phyloP scores from a whole-genome alignment of 2,113 vertebrate genomes.

The Mesitornis unicolor region DNA sequence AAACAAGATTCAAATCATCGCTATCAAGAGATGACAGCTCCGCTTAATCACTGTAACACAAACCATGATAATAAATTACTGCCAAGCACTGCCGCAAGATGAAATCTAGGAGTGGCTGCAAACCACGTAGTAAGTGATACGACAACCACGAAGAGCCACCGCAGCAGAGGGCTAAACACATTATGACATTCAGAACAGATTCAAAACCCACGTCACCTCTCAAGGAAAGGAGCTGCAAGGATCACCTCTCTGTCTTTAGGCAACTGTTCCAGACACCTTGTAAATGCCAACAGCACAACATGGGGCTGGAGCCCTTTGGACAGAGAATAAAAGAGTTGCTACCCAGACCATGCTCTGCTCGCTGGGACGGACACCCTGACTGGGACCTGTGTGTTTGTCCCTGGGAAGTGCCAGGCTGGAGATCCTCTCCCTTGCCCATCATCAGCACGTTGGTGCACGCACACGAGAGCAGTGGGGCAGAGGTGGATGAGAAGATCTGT shows the following conservation, averaged over 20 bases:
- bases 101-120: neutral
- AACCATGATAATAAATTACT: neutral
- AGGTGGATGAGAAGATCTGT: neutral
- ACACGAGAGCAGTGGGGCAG: accelerated
- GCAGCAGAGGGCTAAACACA: neutral
- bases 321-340: neutral
- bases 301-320: neutral
- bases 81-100: neutral
- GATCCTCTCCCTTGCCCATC: neutral
- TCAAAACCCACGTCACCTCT: neutral
- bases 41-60: neutral
- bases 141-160: neutral
- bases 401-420: neutral
- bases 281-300: neutral
- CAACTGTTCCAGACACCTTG: neutral
- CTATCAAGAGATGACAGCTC: neutral
- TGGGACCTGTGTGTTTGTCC: accelerated
- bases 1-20: neutral
- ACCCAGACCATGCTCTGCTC: neutral
- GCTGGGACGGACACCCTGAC: neutral
- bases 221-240: neutral
- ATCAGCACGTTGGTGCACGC: accelerated
- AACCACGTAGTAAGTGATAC: accelerated
- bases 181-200: neutral
- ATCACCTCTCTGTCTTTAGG: neutral